Evolutionary conservation across 2,113 vertebrate genomes (phyloP), one percentile per base, ranked within the genome.

Genomic region (Potamarius usumacintae): DNA sequence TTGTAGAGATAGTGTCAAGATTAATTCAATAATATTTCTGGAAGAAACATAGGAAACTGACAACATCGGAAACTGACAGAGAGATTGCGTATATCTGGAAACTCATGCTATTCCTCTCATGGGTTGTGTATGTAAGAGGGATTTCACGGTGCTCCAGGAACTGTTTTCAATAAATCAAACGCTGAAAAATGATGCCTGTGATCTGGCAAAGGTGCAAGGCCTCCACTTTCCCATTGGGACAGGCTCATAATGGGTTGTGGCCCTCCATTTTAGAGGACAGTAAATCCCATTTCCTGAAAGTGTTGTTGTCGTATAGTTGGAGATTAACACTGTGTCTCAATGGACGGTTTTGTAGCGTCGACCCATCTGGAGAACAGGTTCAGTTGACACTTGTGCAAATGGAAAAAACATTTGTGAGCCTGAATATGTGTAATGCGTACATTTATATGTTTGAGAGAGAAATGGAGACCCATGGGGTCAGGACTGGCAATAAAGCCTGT

Each of bases 311-410:
- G 88, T 88, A 87, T 89, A 89, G 71, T 76, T 84, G 53, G 53
- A 85, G 57, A 34, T 57, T 25, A 67, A 91, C 87, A 72, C 71
- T 57, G 63, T 63, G 55, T 85, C 67, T 83, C 80, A 81, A 9
- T 27, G 60, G 82, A 22, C 7, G 22, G 65, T 34, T 90, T 83
- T 81, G 85, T 69, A 86, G 22, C 57, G 69, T 69, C 48, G 34
- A 84, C 55, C 22, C 84, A 90, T 77, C 27, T 86, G 74, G 74
- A 83, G 88, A 91, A 90, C 88, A 90, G 87, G 90, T 91, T 91
- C 86, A 86, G 79, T 85, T 86, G 85, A 84, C 78, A 85, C 82
- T 86, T 52, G 77, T 58, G 81, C 63, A 89, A 85, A 55, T 79
- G 5, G 50, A 91, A 30, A 90, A 65, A 85, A 48, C 84, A 55